Conservation (phyloP, 1,140 invertebrate genomes). For the Orchesella cincta region DNA sequence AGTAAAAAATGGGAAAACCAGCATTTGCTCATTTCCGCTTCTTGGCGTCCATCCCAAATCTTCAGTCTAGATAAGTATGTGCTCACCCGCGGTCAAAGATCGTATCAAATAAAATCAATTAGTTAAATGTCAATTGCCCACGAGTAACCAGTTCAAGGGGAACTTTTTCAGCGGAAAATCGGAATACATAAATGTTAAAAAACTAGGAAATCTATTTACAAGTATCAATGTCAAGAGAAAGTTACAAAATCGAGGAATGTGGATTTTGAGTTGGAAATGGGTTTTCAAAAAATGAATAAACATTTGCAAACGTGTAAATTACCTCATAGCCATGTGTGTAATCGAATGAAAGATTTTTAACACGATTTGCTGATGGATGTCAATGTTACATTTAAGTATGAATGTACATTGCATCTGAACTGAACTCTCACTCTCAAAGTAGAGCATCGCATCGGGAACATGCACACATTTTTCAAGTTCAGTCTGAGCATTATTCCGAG, state of each 20-base stretch:
- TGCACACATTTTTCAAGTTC: constrained; percentile 26
- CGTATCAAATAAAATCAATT: neutral
- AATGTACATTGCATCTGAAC: neutral
- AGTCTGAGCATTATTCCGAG: neutral
- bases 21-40: too few relatives aligned
- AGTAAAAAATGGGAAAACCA: too few relatives aligned
- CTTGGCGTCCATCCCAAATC: constrained; percentile 9
- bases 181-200: neutral
- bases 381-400: too few relatives aligned
- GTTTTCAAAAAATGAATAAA: neutral
- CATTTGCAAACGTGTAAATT: neutral
- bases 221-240: constrained; percentile 22
- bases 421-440: neutral
- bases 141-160: constrained; percentile 15
- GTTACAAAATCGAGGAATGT: neutral
- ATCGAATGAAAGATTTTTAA: neutral
- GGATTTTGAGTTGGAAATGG: neutral
- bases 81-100: neutral
- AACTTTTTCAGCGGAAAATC: too few relatives aligned
- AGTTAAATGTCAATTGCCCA: constrained; percentile 14
- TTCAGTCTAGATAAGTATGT: neutral
- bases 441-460: constrained; percentile 2
- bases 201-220: neutral
- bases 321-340: neutral
- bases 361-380: too few relatives aligned